These are phyloP conservation scores for Pocillopora grandis DNA, from an alignment of 92 coral and sea anemone genomes.

Conservation along the genomic window DNA sequence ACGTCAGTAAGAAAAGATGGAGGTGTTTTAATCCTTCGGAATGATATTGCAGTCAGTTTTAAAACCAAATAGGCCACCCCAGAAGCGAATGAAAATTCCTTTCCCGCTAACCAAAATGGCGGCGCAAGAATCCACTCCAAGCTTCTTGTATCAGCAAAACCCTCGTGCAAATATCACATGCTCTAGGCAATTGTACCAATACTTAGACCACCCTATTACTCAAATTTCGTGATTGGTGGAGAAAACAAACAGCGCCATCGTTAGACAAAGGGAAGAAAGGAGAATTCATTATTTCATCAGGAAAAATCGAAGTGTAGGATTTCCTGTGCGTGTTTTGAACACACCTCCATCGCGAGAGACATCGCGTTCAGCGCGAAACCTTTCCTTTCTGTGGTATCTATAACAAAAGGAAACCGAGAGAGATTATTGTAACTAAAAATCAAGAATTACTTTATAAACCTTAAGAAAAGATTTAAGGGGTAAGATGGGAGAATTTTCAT, in stretches of 20 bases:
- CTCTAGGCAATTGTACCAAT: conserved; percentile 87
- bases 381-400: conserved; percentile 13
- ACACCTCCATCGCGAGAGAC: conserved; percentile 44
- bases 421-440: background rate
- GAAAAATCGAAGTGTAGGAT: background rate
- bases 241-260: conserved; percentile 67
- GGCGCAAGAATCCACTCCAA: conserved; percentile 85
- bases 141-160: conserved; percentile 85
- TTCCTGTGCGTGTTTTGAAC: conserved; percentile 29
- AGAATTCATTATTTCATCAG: conserved; percentile 72
- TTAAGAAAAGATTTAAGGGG: background rate
- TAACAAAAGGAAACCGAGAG: conserved; percentile 4
- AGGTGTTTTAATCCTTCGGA: conserved; percentile 60
- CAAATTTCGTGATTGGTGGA: conserved; percentile 82
- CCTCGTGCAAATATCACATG: conserved; percentile 95
- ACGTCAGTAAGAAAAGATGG: conserved; percentile 53
- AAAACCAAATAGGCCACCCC: conserved; percentile 49
- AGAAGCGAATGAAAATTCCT: conserved; percentile 71
- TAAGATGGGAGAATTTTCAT: conserved; percentile 25
- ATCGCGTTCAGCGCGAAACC: conserved; percentile 24
- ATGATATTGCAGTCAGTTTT: conserved; percentile 47
- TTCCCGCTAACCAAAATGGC: conserved; percentile 90
- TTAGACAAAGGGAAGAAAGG: conserved; percentile 61
- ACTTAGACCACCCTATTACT: conserved; percentile 76
- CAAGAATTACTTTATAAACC: background rate